A percentile compares a stretch with the other conserved stretches of the same genome.
Evolutionary conservation across 2,797 vertebrate genomes (phyloP).

Genomic region (Rhinichthys osculus): DNA sequence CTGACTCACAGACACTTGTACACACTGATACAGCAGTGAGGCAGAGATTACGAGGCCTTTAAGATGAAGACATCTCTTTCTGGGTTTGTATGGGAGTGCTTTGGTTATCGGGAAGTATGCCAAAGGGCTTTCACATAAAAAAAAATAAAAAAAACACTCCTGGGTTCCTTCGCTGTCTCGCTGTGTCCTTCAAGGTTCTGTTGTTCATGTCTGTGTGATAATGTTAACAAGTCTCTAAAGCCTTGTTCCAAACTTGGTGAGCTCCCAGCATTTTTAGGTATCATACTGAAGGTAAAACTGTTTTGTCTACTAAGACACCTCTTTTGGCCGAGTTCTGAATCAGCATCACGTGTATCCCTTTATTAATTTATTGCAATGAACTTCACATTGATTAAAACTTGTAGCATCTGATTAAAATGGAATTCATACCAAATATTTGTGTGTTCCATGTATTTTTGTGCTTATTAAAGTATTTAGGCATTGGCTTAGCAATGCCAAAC

Average conservation of each 20-base stretch:
- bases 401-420: neutral
- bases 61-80: slow-evolving; percentile 19
- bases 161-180: neutral
- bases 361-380: neutral
- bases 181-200: slow-evolving; percentile 21
- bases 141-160: neutral
- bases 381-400: neutral
- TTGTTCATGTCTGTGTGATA: slow-evolving; percentile 25
- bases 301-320: neutral
- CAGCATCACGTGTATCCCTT: neutral
- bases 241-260: slow-evolving; percentile 6
- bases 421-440: neutral
- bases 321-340: neutral
- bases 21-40: slow-evolving; percentile 12
- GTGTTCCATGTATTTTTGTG: neutral
- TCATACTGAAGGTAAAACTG: neutral
- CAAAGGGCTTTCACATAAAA: slow-evolving; percentile 13
- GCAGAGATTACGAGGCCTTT: slow-evolving; percentile 25
- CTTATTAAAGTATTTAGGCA: neutral
- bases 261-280: slow-evolving; percentile 32
- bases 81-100: slow-evolving; percentile 3
- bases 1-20: slow-evolving; percentile 12
- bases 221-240: slow-evolving; percentile 37
- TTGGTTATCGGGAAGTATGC: slow-evolving; percentile 28
- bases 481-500: neutral